Percentiles rank a stretch among this genome's conserved stretches.
Conservation (phyloP, 2,113 vertebrate species). For the Taurulus bubalis region DNA sequence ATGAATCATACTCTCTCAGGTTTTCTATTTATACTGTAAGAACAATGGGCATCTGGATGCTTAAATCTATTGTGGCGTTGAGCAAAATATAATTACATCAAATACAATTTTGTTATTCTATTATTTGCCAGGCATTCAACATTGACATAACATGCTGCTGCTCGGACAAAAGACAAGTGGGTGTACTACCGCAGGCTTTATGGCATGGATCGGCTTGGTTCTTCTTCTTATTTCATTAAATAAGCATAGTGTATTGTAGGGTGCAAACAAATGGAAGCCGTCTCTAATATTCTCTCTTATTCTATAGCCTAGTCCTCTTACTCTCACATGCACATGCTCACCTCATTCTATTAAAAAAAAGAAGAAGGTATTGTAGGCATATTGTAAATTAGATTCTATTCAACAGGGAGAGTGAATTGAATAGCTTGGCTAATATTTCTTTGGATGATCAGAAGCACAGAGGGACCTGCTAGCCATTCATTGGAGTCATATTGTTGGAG, state of each 20-base stretch:
- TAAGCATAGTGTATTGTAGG: slow-evolving; percentile 25
- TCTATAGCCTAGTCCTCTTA: slow-evolving; percentile 27
- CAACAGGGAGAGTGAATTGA: slow-evolving; percentile 63
- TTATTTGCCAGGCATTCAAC: slow-evolving; percentile 16
- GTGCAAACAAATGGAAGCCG: slow-evolving; percentile 50
- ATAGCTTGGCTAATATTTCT: slow-evolving; percentile 82
- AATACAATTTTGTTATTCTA: neutral
- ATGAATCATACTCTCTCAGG: neutral
- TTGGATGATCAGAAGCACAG: slow-evolving; percentile 82
- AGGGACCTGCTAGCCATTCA: slow-evolving; percentile 81
- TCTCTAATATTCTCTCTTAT: slow-evolving; percentile 61
- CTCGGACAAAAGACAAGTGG: slow-evolving; percentile 34
- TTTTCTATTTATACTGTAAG: neutral
- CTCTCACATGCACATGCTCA: slow-evolving; percentile 43
- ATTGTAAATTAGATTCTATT: slow-evolving; percentile 82
- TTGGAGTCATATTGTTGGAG: slow-evolving; percentile 61
- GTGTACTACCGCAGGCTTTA: slow-evolving; percentile 24
- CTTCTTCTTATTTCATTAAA: slow-evolving; percentile 52
- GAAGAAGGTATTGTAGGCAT: slow-evolving; percentile 76
- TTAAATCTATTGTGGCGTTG: neutral
- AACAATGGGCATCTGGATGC: neutral
- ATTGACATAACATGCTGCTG: neutral
- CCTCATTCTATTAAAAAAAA: slow-evolving; percentile 56
- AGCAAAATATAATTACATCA: neutral
- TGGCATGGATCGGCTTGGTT: slow-evolving; percentile 31